phyloP scores from a whole-genome alignment of 2,797 vertebrate species.

The Takifugu ocellatus region DNA sequence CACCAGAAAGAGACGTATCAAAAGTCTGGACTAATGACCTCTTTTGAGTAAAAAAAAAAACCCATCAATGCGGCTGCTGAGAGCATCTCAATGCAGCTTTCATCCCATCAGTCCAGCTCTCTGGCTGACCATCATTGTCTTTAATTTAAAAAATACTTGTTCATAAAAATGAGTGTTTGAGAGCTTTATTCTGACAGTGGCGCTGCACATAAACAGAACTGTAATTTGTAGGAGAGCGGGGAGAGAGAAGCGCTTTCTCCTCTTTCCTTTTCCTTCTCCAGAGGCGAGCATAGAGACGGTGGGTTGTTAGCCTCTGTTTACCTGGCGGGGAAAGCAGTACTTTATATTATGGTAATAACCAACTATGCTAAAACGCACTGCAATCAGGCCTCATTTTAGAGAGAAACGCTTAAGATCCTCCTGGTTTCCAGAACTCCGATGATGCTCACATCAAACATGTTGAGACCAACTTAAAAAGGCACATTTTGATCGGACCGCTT shows the following conservation, averaged over 20 bases:
- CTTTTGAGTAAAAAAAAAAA: too few relatives aligned
- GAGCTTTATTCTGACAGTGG: constrained; percentile 67
- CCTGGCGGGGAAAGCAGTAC: constrained; percentile 61
- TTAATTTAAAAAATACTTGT: constrained; percentile 31
- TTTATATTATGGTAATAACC: constrained; percentile 68
- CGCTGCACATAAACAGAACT: constrained; percentile 70
- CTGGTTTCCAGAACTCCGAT: constrained; percentile 33
- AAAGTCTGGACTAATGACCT: not conserved
- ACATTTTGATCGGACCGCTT: constrained; percentile 9
- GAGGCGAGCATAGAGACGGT: constrained; percentile 49
- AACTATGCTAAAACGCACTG: constrained; percentile 52
- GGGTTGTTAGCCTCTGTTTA: constrained; percentile 75
- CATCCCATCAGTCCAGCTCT: constrained; percentile 10
- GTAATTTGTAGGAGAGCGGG: constrained; percentile 77
- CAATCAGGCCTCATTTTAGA: constrained; percentile 51
- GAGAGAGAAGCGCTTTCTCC: constrained; percentile 44
- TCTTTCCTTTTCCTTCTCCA: constrained; percentile 34
- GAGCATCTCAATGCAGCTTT: constrained; percentile 21
- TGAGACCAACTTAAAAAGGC: constrained; percentile 6
- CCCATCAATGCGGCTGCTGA: not conserved
- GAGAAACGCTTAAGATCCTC: constrained; percentile 32
- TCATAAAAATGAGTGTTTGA: constrained; percentile 55
- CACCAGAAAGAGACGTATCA: constrained; percentile 8
- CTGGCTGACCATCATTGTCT: constrained; percentile 30
- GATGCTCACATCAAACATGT: constrained; percentile 16